Percentiles rank a stretch among this genome's conserved stretches.
These are phyloP conservation scores for Hapalemur alaotrensis DNA, from an alignment of 2,797 vertebrate species.

Conservation along the genomic window DNA sequence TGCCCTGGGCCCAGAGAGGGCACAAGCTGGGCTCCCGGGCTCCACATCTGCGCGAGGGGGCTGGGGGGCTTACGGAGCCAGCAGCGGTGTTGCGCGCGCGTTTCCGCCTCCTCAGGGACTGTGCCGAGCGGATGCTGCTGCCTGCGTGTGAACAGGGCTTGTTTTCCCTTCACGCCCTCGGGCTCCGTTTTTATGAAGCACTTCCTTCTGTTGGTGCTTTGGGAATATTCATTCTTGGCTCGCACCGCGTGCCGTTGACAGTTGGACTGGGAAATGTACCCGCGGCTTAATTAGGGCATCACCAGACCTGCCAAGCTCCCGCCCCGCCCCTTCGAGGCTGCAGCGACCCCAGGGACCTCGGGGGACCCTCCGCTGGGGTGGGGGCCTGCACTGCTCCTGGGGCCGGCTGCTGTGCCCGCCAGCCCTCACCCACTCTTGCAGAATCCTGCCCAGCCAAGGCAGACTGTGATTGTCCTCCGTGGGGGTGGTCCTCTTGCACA, in stretches of 20 bases:
- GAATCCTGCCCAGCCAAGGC: neutral
- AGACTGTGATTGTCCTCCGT: neutral
- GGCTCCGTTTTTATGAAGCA: slow-evolving; percentile 77
- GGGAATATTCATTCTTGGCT: slow-evolving; percentile 78
- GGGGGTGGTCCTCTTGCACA: neutral
- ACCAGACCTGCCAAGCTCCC: slow-evolving; percentile 34
- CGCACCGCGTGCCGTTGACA: slow-evolving; percentile 61
- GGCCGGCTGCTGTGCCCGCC: neutral
- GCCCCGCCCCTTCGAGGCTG: neutral
- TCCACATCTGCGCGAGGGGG: neutral
- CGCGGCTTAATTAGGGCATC: slow-evolving; percentile 68
- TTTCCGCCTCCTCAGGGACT: slow-evolving; percentile 56
- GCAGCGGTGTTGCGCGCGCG: neutral
- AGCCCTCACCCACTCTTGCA: neutral
- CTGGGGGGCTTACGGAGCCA: neutral
- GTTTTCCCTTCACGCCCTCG: slow-evolving; percentile 77
- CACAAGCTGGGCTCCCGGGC: neutral
- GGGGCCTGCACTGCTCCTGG: neutral
- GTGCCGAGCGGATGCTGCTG: slow-evolving; percentile 63
- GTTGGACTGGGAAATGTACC: slow-evolving; percentile 72
- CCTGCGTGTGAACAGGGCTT: slow-evolving; percentile 78
- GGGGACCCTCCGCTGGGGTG: neutral
- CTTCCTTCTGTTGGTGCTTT: slow-evolving; percentile 77
- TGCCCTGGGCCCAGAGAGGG: rapidly evolving
- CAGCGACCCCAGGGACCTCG: neutral